Conservation (phyloP, 2,888 invertebrate species). For the Leucophenga maculata region DNA sequence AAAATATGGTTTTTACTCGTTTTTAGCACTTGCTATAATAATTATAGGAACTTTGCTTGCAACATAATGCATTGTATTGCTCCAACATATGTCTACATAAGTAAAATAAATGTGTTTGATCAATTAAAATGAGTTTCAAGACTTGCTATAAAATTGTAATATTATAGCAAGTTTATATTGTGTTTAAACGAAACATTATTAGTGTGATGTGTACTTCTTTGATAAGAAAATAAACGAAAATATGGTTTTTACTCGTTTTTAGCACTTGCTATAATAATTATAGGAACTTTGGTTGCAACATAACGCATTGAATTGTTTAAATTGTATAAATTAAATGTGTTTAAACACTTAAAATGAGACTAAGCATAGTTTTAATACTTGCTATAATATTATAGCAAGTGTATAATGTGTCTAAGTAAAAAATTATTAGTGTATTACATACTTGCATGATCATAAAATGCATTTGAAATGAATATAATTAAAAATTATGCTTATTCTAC, state of each 20-base stretch:
- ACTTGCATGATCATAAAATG: too few species aligned
- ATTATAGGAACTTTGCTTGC: too few species aligned
- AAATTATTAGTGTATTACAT: too few species aligned
- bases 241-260: too few species aligned
- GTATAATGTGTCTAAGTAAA: background rate
- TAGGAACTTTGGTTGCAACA: background rate
- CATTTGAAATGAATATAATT: background rate
- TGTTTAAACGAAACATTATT: background rate
- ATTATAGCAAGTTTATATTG: background rate
- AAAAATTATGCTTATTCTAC: background rate
- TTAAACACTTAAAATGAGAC: background rate
- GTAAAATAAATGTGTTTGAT: background rate
- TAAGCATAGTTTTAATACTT: background rate
- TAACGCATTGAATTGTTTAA: background rate
- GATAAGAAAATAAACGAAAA: background rate
- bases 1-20: background rate
- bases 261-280: too few species aligned
- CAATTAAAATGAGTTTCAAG: background rate
- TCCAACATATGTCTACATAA: background rate
- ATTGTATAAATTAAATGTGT: background rate
- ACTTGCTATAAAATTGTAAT: background rate
- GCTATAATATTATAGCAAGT: background rate
- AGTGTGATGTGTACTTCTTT: too few species aligned
- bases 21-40: too few species aligned
- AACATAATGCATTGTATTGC: background rate